Base-by-base conservation (phyloP, 2,113 vertebrate genomes). In the Catagonus wagneri region DNA sequence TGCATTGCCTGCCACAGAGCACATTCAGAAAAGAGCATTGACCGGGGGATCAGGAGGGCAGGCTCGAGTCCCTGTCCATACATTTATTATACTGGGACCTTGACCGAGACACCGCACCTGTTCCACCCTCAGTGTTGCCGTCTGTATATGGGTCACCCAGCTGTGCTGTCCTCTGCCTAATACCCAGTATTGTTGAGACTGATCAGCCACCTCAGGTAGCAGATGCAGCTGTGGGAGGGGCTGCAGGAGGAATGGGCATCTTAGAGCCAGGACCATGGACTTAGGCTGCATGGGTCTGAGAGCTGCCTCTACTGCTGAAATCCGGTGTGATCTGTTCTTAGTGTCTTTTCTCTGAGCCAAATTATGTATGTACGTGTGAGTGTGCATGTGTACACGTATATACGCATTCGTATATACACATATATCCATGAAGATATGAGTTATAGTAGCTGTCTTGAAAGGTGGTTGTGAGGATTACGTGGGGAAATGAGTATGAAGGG, bases 341-440 rank as follows among this genome's bases (percentile, higher is more conserved):
- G 13, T 23, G 1, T 65, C 2, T 39, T 71, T 16, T 66, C 66
- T 75, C 63, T 68, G 66, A 88, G 50, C 56, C 65, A 61, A 58
- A 23, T 58, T 23, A 0, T 61, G 4, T 66, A 2, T 58, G 3
- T 34, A 4, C 7, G 1, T 75, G 1, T n/a, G 0, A 7, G 4
- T 44, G 10, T 74, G 15, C 39, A 2, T 52, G 2, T 60, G 2
- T 12, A 68, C 20, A 16, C 10, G 63, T 19, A 22, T 36, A 2
- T 32, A 1, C 56, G 20, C 22, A 25, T 52, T 23, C 22, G 23
- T 66, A 1, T 7, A 25, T 20, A 27, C 12, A 2, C 3, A 22
- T 2, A 0, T 16, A 17, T 39, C 8, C 23, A 58, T 56, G 7
- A 34, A 16, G 76, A 7, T 10, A 15, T 13, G 11, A 16, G 56